phyloP scores from a whole-genome alignment of 2,113 vertebrate species.

The Oryzias woworae region DNA sequence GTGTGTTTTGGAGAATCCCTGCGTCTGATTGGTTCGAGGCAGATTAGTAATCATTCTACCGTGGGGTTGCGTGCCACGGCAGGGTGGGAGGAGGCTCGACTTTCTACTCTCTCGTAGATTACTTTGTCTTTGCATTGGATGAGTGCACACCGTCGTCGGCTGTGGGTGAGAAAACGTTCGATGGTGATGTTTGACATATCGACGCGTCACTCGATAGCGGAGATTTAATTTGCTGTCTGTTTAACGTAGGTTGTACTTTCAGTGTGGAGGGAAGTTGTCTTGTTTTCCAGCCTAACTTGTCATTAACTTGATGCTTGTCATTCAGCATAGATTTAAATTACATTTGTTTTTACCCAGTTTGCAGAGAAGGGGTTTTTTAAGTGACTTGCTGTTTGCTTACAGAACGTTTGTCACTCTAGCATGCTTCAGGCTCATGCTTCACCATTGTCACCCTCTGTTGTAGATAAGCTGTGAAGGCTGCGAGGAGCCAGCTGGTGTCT shows the following conservation, averaged over 20 bases:
- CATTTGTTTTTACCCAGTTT: neutral
- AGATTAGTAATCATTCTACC: constrained; percentile 60
- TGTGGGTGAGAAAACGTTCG: constrained; percentile 43
- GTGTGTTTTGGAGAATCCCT: constrained; percentile 8
- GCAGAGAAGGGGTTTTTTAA: too few species aligned
- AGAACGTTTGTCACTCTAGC: neutral
- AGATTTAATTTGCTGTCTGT: neutral
- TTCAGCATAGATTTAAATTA: neutral
- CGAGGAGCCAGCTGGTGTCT: constrained; percentile 46
- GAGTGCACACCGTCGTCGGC: constrained; percentile 29
- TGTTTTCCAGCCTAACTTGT: neutral
- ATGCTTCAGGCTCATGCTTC: constrained; percentile 21
- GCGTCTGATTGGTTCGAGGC: constrained; percentile 56
- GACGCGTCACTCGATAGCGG: neutral
- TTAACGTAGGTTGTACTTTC: neutral
- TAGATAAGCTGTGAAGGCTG: constrained; percentile 63
- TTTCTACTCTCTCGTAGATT: constrained; percentile 48
- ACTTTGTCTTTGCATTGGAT: constrained; percentile 37
- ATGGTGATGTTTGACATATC: neutral
- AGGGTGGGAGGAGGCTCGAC: constrained; percentile 33
- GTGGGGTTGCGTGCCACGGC: constrained; percentile 25
- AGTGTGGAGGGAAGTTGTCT: neutral
- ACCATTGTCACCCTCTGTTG: constrained; percentile 45
- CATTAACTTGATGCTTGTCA: neutral
- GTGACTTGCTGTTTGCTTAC: too few species aligned